Base-by-base conservation (phyloP, 64 coral and sea anemone genomes). In the Trachythela sp. region DNA sequence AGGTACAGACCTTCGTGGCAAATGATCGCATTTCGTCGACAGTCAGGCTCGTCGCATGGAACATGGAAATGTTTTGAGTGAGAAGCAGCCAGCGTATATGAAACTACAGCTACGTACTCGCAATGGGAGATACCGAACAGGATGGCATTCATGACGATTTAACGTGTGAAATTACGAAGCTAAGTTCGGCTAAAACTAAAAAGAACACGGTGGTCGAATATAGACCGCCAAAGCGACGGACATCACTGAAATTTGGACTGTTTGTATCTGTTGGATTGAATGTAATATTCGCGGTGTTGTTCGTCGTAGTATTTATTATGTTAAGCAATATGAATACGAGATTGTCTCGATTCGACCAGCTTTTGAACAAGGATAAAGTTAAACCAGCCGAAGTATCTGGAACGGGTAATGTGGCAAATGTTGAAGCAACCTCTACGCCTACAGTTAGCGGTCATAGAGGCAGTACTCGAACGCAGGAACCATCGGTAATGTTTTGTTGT, bases 221-320 rank as follows among this genome's bases (percentile, higher is more conserved):
- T n/a, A 64, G 4, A n/a, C 56, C 56, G 22, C 1, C 26, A 18
- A 64, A 64, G 15, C 56, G 56, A 64, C 56, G 56, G 30, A 37
- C 31, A 35, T 80, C 31, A 9, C 75, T 80, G 20, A 80, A 80
- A 80, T 4, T 80, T 30, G 75, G 75, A 80, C 30, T 80, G 75
- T 80, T 80, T 80, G 30, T 80, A 30, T 80, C 75, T 35, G 7
- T 80, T 37, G 33, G 31, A 18, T 80, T 80, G 37, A 80, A 80
- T 22, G 75, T 80, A 29, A 35, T 80, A 35, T 39, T 80, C 33
- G 37, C 30, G 27, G 75, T 14, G 9, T 80, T 80, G 20, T 37
- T 80, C 34, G 75, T 39, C 75, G 75, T 80, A 80, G 75, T 80
- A 80, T 80, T 80, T 80, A 39, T 80, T 29, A 80, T 37, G 75